Evolutionary conservation across 2,113 vertebrate species (phyloP).

Genomic region (Bubo blakistoni): DNA sequence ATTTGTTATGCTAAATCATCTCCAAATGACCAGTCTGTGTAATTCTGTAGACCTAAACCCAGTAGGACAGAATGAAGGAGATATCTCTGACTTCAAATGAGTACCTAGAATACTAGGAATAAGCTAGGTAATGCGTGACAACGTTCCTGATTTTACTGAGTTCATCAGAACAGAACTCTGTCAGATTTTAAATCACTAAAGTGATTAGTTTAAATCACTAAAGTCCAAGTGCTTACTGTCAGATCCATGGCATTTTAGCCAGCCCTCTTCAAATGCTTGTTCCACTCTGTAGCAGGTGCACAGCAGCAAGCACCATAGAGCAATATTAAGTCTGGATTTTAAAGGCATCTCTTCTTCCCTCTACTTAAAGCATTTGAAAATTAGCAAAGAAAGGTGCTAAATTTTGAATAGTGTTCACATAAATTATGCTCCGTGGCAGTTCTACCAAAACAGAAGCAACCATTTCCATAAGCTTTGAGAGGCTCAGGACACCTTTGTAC

Average conservation of each 20-base stretch:
- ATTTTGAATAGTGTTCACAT: background rate
- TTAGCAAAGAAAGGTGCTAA: background rate
- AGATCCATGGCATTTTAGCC: background rate
- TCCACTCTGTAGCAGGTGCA: background rate
- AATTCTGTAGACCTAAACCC: background rate
- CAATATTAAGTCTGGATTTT: background rate
- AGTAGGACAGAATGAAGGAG: background rate
- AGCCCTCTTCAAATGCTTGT: background rate
- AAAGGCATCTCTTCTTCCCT: background rate
- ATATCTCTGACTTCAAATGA: background rate
- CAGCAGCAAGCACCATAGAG: fast-evolving
- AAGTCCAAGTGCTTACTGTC: background rate
- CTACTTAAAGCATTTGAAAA: background rate
- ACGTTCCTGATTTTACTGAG: background rate
- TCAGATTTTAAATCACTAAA: background rate
- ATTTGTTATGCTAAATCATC: background rate
- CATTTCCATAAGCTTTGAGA: background rate
- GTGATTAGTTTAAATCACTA: background rate
- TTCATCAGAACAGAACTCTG: background rate
- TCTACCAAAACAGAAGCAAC: background rate
- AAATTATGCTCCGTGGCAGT: background rate
- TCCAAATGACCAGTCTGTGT: background rate
- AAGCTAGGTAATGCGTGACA: background rate
- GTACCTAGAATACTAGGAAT: background rate
- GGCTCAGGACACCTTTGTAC: background rate